Base-by-base conservation (phyloP, 2,113 vertebrate species). In the Platysternon megacephalum region DNA sequence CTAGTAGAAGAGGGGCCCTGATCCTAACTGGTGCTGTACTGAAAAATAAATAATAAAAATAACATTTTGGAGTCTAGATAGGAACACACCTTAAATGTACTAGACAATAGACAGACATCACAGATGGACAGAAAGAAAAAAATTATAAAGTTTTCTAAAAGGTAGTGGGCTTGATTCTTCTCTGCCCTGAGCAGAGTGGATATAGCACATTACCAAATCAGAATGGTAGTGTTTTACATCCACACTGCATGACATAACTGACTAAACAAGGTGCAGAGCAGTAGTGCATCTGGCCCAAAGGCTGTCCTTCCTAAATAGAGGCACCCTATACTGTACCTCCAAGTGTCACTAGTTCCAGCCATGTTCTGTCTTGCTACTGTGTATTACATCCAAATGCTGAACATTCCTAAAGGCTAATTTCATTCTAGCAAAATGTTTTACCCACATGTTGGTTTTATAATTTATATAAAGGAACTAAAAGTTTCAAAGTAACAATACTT, bases 401-500 rank as follows among this genome's bases (percentile, higher is more conserved):
- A 78, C 42, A 46, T 46, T 28, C 74, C 42, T 28, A 78, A 78
- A 78, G 44, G 42, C 42, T 78, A 44, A 21, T 72, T 78, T 76
- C 72, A 76, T 76, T 78, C 74, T 78, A 44, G 74, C 55, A 85
- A 78, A 82, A 82, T 82, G 49, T n/a, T 78, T 28, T 78, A 78
- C 12, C 42, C 74, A 46, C 42, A 78, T 6, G 5, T 78, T 78
- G 6, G 44, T 78, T 46, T 78, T 78, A 78, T 78, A 78, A 78
- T 78, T 14, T 78, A 78, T 12, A 78, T 78, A 46, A 78, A 29
- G 39, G 74, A 78, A 78, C 42, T 14, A 28, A 46, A 78, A 16
- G 22, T 52, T 83, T 84, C 21, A 44, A 87, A 82, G 14, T 24
- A 16, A 55, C 42, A 8, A 2, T 90, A 99, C 99, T 98, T 98